phyloP scores from a whole-genome alignment of 1,140 invertebrate species.

The Bombus soroeensis region DNA sequence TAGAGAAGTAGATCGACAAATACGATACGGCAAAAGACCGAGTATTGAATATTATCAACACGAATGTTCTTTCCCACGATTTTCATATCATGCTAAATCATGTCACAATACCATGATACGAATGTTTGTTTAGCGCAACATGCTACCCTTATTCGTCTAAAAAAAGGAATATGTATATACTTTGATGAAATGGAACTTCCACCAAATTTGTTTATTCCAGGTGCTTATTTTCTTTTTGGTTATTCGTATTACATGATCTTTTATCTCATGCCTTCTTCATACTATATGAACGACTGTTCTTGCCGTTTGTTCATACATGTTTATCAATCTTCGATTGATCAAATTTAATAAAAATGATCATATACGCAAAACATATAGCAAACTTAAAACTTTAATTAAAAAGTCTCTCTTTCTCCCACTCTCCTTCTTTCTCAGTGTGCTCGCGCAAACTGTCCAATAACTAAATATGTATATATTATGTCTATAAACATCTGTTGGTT shows the following conservation, averaged over 20 bases:
- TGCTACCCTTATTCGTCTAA: neutral
- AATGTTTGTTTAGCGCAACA: neutral
- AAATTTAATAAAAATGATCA: neutral
- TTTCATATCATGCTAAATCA: neutral
- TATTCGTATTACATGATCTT: neutral
- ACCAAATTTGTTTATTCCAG: neutral
- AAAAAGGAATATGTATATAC: neutral
- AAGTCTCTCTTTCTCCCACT: neutral
- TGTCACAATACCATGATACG: neutral
- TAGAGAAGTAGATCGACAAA: neutral
- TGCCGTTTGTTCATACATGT: neutral
- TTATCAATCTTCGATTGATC: neutral
- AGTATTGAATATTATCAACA: neutral
- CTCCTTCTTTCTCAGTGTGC: neutral
- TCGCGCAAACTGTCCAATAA: neutral
- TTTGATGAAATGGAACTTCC: neutral
- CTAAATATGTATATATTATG: neutral
- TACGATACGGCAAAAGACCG: neutral
- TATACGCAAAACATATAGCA: neutral
- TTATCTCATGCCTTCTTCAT: too few species aligned
- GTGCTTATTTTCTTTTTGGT: neutral
- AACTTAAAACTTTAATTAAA: neutral
- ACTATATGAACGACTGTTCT: neutral
- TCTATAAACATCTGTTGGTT: constrained; percentile 1
- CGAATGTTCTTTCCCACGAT: neutral